Base-by-base conservation (phyloP, 2,113 vertebrate species). In the Planiliza haematocheilus region DNA sequence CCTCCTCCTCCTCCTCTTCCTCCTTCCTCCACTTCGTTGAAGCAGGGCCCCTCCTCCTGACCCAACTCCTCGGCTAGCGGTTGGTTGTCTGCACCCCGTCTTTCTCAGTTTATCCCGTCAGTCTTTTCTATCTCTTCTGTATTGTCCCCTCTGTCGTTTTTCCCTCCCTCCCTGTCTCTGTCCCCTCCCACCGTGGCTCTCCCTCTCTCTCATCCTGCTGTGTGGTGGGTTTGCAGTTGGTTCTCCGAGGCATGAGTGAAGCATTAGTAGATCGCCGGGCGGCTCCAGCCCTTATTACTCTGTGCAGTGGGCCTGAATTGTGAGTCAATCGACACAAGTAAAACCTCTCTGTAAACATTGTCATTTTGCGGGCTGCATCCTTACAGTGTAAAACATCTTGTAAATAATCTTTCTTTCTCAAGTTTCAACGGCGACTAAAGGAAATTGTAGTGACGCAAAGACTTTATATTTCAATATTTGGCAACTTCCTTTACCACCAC, bases 301-400 rank as follows among this genome's bases (percentile, higher is more conserved):
- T 99, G 94, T 99, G 97, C 96, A 97, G 96, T 98, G 98, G 97
- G 94, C 97, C 97, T 87, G 96, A 99, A 98, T 99, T 98, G 97
- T 99, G 97, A 99, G 97, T 99, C 94, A 89, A 94, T 93, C 86
- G 80, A 95, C 92, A 94, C 91, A 93, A 79, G 75, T 83, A 30
- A 77, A 84, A 71, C 34, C 73, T 86, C 37, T 86, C 36, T 75
- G 30, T 83, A 48, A 77, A 87, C 84, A 72, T 34, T 84, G 30
- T 86, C 76, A 68, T 80, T 70, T 81, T 77, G 53, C 64, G 74
- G 88, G 88, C 84, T 92, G 86, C 88, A 85, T 88, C 66, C 86
- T 72, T 20, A 68, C 77, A 79, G 83, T 77, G 79, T 66, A 3
- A 45, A 58, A 18, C n/a, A 24, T 41, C 4, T 16, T 36, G 16